A percentile compares a stretch with the other conserved stretches of the same genome.
Evolutionary conservation across 2,113 vertebrate genomes (phyloP).

Genomic region (Boleophthalmus pectinirostris): DNA sequence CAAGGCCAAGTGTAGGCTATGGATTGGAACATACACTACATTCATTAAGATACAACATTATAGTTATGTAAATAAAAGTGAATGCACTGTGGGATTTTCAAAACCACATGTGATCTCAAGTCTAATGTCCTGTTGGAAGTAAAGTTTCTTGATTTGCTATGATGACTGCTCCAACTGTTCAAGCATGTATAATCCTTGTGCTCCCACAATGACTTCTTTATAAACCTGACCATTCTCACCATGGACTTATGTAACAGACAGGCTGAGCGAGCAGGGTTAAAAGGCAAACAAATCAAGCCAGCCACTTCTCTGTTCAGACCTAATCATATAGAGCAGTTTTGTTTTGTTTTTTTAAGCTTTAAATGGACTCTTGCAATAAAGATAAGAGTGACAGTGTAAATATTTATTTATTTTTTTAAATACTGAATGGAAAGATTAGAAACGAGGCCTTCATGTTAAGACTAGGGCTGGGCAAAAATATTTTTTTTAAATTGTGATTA

Average conservation of each 20-base stretch:
- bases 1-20: not conserved
- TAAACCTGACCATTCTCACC: conserved; percentile 20
- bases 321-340: not conserved
- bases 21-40: not conserved
- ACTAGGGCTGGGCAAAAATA: too few relatives aligned
- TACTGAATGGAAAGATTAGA: too few relatives aligned
- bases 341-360: conserved; percentile 4
- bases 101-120: conserved; percentile 10
- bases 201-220: conserved; percentile 2
- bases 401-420: too few relatives aligned
- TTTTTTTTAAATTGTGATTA: too few relatives aligned
- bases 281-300: conserved; percentile 36
- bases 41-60: not conserved
- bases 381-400: too few relatives aligned
- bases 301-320: not conserved
- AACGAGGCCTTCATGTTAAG: too few relatives aligned
- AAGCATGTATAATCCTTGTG: conserved; percentile 21
- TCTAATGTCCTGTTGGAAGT: not conserved
- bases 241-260: conserved; percentile 44
- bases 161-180: conserved; percentile 10
- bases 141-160: not conserved
- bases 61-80: not conserved
- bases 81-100: not conserved
- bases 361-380: conserved; percentile 3
- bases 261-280: conserved; percentile 20